Conservation (phyloP, 2,113 vertebrate species). For the Crypturellus undulatus region DNA sequence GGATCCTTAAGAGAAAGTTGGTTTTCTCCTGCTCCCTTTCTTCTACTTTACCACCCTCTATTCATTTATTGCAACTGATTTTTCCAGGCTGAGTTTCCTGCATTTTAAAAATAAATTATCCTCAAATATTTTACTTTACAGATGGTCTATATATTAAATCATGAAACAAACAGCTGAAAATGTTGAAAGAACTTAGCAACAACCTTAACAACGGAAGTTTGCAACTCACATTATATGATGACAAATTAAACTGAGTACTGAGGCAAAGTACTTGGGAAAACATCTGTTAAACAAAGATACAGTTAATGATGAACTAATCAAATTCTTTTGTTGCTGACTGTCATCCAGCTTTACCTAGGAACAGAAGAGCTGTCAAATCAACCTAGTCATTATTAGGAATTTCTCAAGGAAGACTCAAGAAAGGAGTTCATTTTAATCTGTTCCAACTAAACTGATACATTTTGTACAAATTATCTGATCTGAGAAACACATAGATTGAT, state of each 20-base stretch:
- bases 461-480: constrained; percentile 33
- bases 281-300: constrained; percentile 30
- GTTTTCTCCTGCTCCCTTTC: background rate
- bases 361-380: constrained; percentile 67
- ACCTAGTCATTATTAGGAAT: constrained; percentile 51
- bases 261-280: constrained; percentile 21
- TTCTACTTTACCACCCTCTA: background rate
- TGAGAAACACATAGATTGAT: background rate
- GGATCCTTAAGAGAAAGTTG: background rate
- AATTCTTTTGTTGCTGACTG: constrained; percentile 50
- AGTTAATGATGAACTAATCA: constrained; percentile 63
- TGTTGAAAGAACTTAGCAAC: background rate
- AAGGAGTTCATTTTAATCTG: constrained; percentile 39
- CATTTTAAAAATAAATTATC: background rate
- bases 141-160: background rate
- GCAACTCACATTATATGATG: background rate
- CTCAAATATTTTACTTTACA: background rate
- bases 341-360: constrained; percentile 46
- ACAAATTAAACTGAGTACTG: constrained; percentile 1
- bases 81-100: background rate
- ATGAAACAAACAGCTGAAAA: background rate
- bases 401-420: constrained; percentile 41
- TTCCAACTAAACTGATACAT: constrained; percentile 20
- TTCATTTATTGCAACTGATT: background rate
- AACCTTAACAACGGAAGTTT: background rate